Evolutionary conservation across 2,888 invertebrate genomes (phyloP).

Genomic region (Agonum fuliginosum): DNA sequence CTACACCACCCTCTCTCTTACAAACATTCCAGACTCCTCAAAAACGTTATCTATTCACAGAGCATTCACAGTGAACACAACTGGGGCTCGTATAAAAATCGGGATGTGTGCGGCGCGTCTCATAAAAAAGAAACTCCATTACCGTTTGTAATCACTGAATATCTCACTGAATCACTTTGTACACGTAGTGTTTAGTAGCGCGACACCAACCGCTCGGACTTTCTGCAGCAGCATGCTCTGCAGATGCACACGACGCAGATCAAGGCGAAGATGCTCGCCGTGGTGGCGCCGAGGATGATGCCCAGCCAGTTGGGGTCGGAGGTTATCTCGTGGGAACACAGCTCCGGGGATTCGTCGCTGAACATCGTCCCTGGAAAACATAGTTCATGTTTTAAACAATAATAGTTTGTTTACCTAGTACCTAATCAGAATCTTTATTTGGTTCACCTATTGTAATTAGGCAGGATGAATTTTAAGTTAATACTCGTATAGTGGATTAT

Average conservation of each 20-base stretch:
- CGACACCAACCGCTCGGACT: constrained; percentile 50
- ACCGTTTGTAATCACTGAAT: constrained; percentile 8
- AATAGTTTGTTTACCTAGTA: too few relatives aligned
- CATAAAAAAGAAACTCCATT: background rate
- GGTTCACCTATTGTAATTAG: too few relatives aligned
- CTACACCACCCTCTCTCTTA: too few relatives aligned
- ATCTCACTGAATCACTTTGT: constrained; percentile 19
- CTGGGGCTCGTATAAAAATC: constrained; percentile 58
- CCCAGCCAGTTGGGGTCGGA: constrained; percentile 69
- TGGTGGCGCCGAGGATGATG: constrained; percentile 46
- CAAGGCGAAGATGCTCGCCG: constrained; percentile 46
- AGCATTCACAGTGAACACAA: constrained; percentile 53
- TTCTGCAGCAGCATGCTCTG: constrained; percentile 51
- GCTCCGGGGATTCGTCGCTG: constrained; percentile 86
- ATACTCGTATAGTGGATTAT: too few relatives aligned
- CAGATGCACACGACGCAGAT: constrained; percentile 47
- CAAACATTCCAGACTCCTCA: background rate
- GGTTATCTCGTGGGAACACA: constrained; percentile 74
- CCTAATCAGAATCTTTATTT: too few relatives aligned
- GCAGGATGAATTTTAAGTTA: too few relatives aligned
- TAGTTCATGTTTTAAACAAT: background rate
- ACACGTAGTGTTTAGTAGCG: constrained; percentile 37
- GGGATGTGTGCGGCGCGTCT: constrained; percentile 41
- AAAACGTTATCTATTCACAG: constrained; percentile 13
- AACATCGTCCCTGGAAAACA: constrained; percentile 67